Base-by-base conservation (phyloP, 2,113 vertebrate species). In the Hoplias malabaricus region DNA sequence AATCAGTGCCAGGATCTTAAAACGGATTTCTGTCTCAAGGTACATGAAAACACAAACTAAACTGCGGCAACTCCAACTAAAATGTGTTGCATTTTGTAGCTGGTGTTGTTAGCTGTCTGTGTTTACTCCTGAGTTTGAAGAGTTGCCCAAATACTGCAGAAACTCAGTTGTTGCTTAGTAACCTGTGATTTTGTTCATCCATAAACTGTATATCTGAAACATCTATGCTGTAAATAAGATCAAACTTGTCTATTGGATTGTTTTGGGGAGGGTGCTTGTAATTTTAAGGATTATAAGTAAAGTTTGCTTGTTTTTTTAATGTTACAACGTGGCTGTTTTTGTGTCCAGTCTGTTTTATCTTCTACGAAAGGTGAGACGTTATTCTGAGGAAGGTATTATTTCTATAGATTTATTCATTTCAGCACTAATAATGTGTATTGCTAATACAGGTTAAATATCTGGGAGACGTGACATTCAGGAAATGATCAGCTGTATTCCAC, bases 151-250 rank as follows among this genome's bases (percentile, higher is more conserved):
- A 25, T 69, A 61, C 75, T 75, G 76, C 46, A 62, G 23, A 81
- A 66, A 78, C 88, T 92, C 86, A 83, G 90, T 89, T 91, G 90
- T 89, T 91, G 82, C 87, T 90, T 89, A 84, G 90, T 91, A 90
- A 89, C 70, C 67, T 87, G 87, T 87, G 76, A 79, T 80, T 78
- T 77, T 83, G 73, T 76, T 86, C 73, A 80, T 75, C 74, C 73
- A 85, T 85, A 84, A 84, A 84, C 81, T 92, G 91, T 91, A 90
- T 85, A 89, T 91, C 85, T 87, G 48, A 88, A 72, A 90, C 84
- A 85, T 81, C 81, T 76, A 48, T 84, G 73, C 82, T 92, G 91
- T 91, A 92, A 87, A 93, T 92, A 91, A 87, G 82, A 90, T 72
- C 79, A 14, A 78, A 54, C 82, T 80, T 89, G 82, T 86, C 72